Percentiles rank a stretch among this genome's conserved stretches.
Evolutionary conservation across 2,888 invertebrate genomes (phyloP).

Genomic region (Coelopa pilipes): DNA sequence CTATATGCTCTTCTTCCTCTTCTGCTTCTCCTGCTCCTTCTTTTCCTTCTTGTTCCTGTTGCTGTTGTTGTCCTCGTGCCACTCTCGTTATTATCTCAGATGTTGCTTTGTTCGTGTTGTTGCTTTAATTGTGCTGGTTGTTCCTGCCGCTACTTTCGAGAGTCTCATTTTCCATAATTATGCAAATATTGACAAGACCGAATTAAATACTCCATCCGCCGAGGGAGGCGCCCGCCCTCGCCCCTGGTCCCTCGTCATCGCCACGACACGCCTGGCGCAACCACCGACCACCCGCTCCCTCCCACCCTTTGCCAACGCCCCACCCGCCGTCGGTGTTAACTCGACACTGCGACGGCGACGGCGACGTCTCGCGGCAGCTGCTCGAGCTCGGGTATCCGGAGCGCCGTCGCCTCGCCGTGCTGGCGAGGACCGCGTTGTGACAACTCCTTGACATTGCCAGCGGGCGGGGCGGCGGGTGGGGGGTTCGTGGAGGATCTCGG

Average conservation of each 20-base stretch:
- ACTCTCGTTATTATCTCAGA: not conserved
- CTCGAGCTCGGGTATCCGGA: too few relatives aligned
- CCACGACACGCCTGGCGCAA: too few relatives aligned
- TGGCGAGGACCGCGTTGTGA: not conserved
- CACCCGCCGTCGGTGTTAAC: constrained; percentile 10
- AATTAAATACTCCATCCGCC: not conserved
- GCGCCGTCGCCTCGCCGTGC: not conserved
- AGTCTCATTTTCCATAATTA: constrained; percentile 18
- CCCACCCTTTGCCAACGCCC: not conserved
- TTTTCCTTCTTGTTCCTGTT: not conserved
- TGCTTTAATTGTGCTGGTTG: not conserved
- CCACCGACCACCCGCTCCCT: not conserved
- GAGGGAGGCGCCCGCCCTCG: not conserved
- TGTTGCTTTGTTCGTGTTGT: not conserved
- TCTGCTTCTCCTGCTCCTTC: too few relatives aligned
- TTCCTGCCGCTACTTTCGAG: not conserved
- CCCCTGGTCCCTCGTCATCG: too few relatives aligned
- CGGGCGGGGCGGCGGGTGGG: too few relatives aligned
- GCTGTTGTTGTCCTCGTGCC: too few relatives aligned
- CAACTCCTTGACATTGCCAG: not conserved
- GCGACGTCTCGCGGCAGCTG: not conserved
- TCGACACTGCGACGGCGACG: constrained; percentile 3
- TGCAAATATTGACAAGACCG: constrained; percentile 23
- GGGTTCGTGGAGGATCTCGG: too few relatives aligned
- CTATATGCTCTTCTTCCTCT: not conserved